Conservation (phyloP, 2,888 invertebrate genomes). For the Diarsia dahlii region DNA sequence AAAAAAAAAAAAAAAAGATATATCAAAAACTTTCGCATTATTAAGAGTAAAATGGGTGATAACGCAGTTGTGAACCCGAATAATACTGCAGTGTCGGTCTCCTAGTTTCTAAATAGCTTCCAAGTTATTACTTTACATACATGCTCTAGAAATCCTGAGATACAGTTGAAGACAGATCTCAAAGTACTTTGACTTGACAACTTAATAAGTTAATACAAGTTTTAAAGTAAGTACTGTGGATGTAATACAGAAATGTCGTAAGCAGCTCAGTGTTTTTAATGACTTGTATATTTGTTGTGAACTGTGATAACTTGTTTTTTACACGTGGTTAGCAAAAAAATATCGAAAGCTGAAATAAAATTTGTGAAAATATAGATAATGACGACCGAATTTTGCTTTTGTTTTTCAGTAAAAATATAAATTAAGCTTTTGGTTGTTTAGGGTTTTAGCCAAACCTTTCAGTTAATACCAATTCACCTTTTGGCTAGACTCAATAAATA, state of each 20-base stretch:
- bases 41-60: neutral
- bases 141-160: constrained; percentile 15
- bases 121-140: constrained; percentile 11
- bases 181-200: constrained; percentile 9
- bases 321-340: neutral
- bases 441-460: neutral
- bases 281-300: neutral
- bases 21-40: too few relatives aligned
- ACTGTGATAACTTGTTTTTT: neutral
- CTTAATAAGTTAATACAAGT: constrained; percentile 29
- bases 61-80: too few relatives aligned
- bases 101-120: neutral
- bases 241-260: constrained; percentile 37
- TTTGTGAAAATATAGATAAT: neutral
- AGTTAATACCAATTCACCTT: neutral
- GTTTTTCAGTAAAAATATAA: neutral
- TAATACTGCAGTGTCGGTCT: too few relatives aligned
- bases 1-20: too few relatives aligned
- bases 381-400: neutral
- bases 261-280: constrained; percentile 5
- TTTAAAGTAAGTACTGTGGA: constrained; percentile 8
- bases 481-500: neutral
- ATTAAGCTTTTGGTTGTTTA: neutral
- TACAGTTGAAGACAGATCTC: constrained; percentile 10
- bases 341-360: neutral